Evolutionary conservation across 1,140 invertebrate species (phyloP).

Genomic region (Sitodiplosis mosellana): DNA sequence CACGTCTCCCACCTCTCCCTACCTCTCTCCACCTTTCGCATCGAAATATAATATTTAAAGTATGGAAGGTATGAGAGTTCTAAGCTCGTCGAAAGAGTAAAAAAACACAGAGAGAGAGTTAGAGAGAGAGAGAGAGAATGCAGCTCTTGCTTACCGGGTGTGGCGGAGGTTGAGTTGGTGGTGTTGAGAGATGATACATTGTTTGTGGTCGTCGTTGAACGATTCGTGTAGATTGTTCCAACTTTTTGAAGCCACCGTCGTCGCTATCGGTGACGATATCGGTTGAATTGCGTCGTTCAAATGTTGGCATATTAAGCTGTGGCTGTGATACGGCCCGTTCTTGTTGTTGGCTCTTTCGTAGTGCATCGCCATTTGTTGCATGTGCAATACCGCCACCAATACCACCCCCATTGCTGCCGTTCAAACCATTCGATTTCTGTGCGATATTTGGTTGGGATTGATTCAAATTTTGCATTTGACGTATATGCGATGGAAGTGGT

Average conservation of each 20-base stretch:
- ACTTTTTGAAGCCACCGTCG: background rate
- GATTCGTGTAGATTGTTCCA: background rate
- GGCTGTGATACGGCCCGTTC: conserved; percentile 42
- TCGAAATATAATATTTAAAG: no score
- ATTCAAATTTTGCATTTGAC: conserved; percentile 4
- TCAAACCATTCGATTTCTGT: background rate
- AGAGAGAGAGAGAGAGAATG: no score
- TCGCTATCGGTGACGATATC: conserved; percentile 7
- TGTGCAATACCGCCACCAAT: conserved; percentile 10
- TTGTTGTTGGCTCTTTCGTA: conserved; percentile 17
- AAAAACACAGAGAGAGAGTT: no score
- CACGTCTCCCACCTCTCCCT: no score
- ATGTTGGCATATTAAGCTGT: conserved; percentile 24
- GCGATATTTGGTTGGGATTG: conserved; percentile 4
- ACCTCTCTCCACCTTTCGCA: no score
- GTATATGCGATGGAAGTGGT: conserved; percentile 2
- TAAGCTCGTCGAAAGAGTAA: no score
- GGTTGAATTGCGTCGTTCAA: conserved; percentile 3
- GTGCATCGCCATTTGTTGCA: conserved; percentile 32
- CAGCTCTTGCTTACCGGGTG: background rate
- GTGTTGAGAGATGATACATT: background rate
- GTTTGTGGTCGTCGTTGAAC: conserved; percentile 1
- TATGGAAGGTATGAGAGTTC: no score
- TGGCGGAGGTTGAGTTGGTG: background rate
- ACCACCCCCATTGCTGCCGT: background rate